A percentile compares a stretch with the other conserved stretches of the same genome.
These are phyloP conservation scores for Pilophorus perplexus DNA, from an alignment of 2,888 invertebrate genomes.

Conservation along the genomic window DNA sequence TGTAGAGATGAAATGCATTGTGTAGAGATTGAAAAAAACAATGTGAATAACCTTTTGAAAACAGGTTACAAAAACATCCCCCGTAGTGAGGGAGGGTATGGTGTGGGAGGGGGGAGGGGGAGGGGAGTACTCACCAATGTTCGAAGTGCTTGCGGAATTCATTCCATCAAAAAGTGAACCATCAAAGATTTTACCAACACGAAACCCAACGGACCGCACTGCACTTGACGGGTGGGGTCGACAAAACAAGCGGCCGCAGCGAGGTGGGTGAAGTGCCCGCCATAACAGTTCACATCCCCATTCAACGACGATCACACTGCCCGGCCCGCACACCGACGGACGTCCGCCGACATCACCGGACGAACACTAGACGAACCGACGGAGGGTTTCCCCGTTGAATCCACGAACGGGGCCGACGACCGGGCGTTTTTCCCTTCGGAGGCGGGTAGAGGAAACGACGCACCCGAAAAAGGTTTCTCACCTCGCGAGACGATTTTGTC, in stretches of 20 bases:
- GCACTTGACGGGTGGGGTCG: constrained; percentile 22
- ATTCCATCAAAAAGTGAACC: constrained; percentile 20
- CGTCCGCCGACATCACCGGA: neutral
- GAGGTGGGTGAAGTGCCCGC: constrained; percentile 25
- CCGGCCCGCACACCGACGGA: constrained; percentile 10
- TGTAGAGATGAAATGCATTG: no score
- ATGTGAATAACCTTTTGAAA: no score
- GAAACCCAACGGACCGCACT: neutral
- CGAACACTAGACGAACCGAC: neutral
- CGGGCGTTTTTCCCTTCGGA: no score
- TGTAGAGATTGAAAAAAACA: no score
- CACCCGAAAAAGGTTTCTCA: neutral
- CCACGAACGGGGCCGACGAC: no score
- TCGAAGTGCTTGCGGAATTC: constrained; percentile 36
- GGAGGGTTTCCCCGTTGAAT: no score
- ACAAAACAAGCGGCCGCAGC: neutral
- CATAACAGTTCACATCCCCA: constrained; percentile 35
- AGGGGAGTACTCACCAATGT: constrained; percentile 36
- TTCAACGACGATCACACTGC: constrained; percentile 21
- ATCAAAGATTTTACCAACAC: neutral
- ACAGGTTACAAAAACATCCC: no score
- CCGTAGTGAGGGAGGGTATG: no score
- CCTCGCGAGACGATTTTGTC: neutral
- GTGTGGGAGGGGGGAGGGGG: no score
- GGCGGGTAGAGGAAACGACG: neutral